phyloP scores from a whole-genome alignment of 2,888 invertebrate species.

The Cacoxenus indagator region DNA sequence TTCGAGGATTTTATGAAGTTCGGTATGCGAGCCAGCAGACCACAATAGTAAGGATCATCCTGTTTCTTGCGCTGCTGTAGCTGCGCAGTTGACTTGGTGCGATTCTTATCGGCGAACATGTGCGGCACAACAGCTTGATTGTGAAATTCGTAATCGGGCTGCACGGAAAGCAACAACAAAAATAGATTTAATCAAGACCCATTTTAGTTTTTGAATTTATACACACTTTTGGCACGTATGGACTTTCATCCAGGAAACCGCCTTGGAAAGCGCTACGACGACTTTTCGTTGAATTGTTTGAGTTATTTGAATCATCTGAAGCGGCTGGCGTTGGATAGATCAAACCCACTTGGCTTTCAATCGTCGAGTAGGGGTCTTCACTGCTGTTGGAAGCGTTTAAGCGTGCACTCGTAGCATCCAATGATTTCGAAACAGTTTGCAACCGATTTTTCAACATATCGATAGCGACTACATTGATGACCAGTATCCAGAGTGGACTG shows the following conservation, averaged over 20 bases:
- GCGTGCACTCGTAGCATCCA: slow-evolving; percentile 62
- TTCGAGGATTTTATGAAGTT: slow-evolving; percentile 76
- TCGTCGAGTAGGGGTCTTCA: slow-evolving; percentile 70
- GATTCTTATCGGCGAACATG: slow-evolving; percentile 54
- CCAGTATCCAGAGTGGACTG: slow-evolving; percentile 84
- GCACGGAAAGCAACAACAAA: neutral
- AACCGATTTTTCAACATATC: slow-evolving; percentile 82
- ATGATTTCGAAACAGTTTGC: slow-evolving; percentile 72
- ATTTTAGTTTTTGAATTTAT: neutral
- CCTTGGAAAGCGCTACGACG: slow-evolving; percentile 61
- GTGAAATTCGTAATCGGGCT: slow-evolving; percentile 68
- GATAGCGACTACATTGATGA: slow-evolving; percentile 84
- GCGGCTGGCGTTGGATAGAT: slow-evolving; percentile 66
- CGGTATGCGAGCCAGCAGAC: slow-evolving; percentile 78
- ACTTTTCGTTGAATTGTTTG: slow-evolving; percentile 63
- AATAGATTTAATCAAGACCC: neutral
- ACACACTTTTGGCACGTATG: slow-evolving; percentile 68
- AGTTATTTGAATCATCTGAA: slow-evolving; percentile 60
- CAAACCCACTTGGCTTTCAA: slow-evolving; percentile 69
- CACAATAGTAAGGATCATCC: slow-evolving; percentile 82
- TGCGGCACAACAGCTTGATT: slow-evolving; percentile 53
- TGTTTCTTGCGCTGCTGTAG: slow-evolving; percentile 64
- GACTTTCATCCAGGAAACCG: slow-evolving; percentile 65
- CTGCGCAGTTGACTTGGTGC: slow-evolving; percentile 28
- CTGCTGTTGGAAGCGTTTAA: slow-evolving; percentile 59